A percentile compares a stretch with the other conserved stretches of the same genome.
Evolutionary conservation across 2,888 invertebrate species (phyloP).

Genomic region (Cerastoderma edule): DNA sequence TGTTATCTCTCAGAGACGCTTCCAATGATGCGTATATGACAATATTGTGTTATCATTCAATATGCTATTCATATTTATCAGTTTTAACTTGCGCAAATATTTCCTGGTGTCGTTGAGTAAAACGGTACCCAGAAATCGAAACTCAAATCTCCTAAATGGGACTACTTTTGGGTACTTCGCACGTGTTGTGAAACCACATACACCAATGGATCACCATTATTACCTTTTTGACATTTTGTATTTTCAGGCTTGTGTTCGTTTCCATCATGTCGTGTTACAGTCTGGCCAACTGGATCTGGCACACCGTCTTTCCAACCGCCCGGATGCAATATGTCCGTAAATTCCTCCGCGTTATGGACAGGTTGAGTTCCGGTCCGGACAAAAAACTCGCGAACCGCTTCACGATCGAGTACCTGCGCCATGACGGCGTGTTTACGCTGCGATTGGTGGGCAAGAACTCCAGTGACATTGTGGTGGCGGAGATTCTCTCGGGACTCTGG

Average conservation of each 20-base stretch:
- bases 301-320: slow-evolving; percentile 82
- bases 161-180: too few species aligned
- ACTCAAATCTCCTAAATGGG: too few species aligned
- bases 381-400: slow-evolving; percentile 82
- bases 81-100: too few species aligned
- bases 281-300: slow-evolving; percentile 81
- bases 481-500: slow-evolving; percentile 82
- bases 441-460: slow-evolving; percentile 82
- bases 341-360: slow-evolving; percentile 84
- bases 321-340: slow-evolving; percentile 84
- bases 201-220: too few species aligned
- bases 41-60: too few species aligned
- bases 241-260: slow-evolving; percentile 77
- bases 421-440: slow-evolving; percentile 82
- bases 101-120: too few species aligned
- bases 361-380: slow-evolving; percentile 80
- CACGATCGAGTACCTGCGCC: slow-evolving; percentile 81
- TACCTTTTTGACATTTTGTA: too few species aligned
- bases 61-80: too few species aligned
- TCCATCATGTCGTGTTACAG: slow-evolving; percentile 78
- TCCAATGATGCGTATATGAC: too few species aligned
- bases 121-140: too few species aligned
- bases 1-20: too few species aligned
- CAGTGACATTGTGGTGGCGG: slow-evolving; percentile 82
- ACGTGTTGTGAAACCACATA: too few species aligned